These are phyloP conservation scores for Corythucha ciliata DNA, from an alignment of 2,888 invertebrate genomes.

Conservation along the genomic window DNA sequence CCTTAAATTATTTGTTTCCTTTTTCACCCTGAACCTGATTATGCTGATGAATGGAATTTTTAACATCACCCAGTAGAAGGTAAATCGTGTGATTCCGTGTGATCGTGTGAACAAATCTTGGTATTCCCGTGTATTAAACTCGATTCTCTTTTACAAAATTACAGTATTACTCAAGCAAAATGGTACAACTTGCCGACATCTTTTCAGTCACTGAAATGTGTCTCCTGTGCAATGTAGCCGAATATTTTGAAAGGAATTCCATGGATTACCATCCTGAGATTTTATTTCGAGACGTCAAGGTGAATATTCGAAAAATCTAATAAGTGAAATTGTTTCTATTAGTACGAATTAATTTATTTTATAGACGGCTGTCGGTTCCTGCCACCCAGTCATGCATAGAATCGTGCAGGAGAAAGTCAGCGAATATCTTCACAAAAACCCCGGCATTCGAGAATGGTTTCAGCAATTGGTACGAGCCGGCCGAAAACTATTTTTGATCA, in stretches of 20 bases:
- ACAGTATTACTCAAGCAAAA: constrained; percentile 45
- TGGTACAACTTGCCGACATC: constrained; percentile 92
- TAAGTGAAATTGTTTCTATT: background rate
- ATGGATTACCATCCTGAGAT: constrained; percentile 94
- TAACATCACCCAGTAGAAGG: too few relatives aligned
- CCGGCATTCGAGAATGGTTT: constrained; percentile 63
- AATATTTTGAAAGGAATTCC: constrained; percentile 79
- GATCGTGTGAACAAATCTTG: too few relatives aligned
- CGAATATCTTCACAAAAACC: constrained; percentile 69
- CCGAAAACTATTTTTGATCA: constrained; percentile 89
- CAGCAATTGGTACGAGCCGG: constrained; percentile 59
- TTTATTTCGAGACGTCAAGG: constrained; percentile 87
- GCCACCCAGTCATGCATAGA: constrained; percentile 82
- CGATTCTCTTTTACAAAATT: constrained; percentile 11
- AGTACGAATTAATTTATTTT: too few relatives aligned
- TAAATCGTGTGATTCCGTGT: too few relatives aligned
- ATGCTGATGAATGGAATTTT: too few relatives aligned
- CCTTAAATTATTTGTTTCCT: too few relatives aligned
- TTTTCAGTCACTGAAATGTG: constrained; percentile 97
- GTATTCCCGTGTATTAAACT: too few relatives aligned
- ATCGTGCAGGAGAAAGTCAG: constrained; percentile 72
- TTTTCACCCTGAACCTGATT: too few relatives aligned
- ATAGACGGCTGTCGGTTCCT: constrained; percentile 77
- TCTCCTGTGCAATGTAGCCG: constrained; percentile 83
- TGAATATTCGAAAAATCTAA: too few relatives aligned